A percentile compares a stretch with the other conserved stretches of the same genome.
These are phyloP conservation scores for Tipula helvola DNA, from an alignment of 2,888 invertebrate genomes.

Conservation along the genomic window DNA sequence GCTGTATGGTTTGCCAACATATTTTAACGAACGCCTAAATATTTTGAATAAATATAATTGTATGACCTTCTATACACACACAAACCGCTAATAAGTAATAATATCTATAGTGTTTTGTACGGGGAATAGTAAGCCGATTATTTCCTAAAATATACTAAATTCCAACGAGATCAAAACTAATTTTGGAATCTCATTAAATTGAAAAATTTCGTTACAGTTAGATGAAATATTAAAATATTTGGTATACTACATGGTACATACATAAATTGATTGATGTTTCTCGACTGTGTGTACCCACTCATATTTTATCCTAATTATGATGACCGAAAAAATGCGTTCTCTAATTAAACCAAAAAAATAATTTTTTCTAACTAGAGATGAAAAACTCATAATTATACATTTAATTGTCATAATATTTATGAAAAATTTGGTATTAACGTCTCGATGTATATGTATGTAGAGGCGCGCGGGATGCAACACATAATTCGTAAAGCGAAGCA, in stretches of 20 bases:
- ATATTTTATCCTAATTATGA: background rate
- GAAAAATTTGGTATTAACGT: background rate
- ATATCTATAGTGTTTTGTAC: background rate
- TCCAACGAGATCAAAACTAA: background rate
- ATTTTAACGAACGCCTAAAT: background rate
- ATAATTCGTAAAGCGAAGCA: background rate
- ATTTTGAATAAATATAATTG: background rate
- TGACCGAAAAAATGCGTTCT: background rate
- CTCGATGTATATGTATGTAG: background rate
- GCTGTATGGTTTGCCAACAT: background rate
- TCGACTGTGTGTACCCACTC: background rate
- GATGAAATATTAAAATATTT: background rate
- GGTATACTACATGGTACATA: background rate
- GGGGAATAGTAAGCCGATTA: background rate
- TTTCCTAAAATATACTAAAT: background rate
- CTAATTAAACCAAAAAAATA: background rate
- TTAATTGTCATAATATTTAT: background rate
- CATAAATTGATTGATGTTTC: background rate
- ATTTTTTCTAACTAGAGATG: background rate
- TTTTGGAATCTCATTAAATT: background rate
- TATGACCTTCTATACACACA: background rate
- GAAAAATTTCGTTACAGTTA: background rate
- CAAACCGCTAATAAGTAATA: too few relatives aligned
- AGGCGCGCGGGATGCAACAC: background rate
- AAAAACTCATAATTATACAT: background rate